Percentiles rank a stretch among this genome's conserved stretches.
These are phyloP conservation scores for Erebia epiphron DNA, from an alignment of 2,888 invertebrate species.

Conservation along the genomic window DNA sequence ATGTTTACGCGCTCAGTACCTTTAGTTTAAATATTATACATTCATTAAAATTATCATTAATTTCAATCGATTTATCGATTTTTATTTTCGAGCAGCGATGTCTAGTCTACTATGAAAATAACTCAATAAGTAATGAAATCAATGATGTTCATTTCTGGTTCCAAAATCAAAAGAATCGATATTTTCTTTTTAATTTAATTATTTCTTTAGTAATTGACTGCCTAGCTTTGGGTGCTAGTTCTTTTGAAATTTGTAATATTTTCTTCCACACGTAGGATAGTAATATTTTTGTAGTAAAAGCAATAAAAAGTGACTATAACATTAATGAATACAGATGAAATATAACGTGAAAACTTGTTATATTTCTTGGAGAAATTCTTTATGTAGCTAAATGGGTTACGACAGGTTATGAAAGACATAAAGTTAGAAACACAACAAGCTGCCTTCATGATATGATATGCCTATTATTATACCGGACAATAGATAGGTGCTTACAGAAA, in stretches of 20 bases:
- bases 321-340: constrained; percentile 3
- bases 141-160: background rate
- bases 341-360: constrained; percentile 2
- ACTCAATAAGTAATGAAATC: no score
- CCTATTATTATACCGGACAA: no score
- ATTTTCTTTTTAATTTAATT: no score
- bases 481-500: no score
- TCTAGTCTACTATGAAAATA: no score
- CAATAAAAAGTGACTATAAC: background rate
- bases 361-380: background rate
- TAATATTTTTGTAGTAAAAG: background rate
- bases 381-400: constrained; percentile 16
- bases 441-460: background rate
- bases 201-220: no score
- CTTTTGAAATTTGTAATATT: background rate
- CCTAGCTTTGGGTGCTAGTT: background rate
- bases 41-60: background rate
- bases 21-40: background rate
- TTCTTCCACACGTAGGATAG: background rate
- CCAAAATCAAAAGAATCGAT: background rate
- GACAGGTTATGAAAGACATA: constrained; percentile 12
- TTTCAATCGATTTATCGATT: background rate
- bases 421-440: background rate
- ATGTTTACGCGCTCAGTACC: background rate
- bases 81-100: no score